Percentiles rank a stretch among this genome's conserved stretches.
Conservation (phyloP, 2,888 invertebrate genomes). For the Pristionchus maxplancki region DNA sequence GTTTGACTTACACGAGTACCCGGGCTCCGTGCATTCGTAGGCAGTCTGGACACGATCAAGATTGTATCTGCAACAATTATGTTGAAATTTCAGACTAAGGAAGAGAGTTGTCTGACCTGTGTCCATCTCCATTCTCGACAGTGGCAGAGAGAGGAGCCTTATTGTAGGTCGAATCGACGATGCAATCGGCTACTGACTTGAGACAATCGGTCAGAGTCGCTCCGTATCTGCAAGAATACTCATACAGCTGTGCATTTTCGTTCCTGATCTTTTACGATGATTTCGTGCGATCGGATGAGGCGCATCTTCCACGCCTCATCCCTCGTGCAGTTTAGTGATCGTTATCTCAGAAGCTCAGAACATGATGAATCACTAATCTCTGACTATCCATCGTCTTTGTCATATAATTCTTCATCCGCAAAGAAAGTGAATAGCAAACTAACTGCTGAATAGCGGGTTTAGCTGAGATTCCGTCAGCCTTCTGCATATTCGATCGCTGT, state of each 20-base stretch:
- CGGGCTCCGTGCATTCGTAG: conserved; percentile 11
- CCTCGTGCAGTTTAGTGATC: no score
- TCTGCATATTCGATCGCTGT: not conserved
- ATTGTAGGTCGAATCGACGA: not conserved
- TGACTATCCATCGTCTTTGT: no score
- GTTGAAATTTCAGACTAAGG: not conserved
- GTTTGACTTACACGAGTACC: conserved; percentile 1
- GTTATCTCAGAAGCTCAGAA: not conserved
- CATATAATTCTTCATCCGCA: no score
- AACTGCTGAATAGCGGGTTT: conserved; percentile 15
- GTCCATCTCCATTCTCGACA: not conserved
- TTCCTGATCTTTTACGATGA: not conserved
- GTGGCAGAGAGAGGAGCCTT: not conserved
- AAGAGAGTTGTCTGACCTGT: not conserved
- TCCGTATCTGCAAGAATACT: not conserved
- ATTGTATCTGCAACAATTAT: not conserved
- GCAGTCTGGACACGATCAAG: conserved; percentile 31
- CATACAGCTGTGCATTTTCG: not conserved
- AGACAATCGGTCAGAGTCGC: not conserved
- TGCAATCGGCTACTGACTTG: conserved; percentile 10
- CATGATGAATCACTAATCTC: not conserved
- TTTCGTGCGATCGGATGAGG: no score
- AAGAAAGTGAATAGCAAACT: no score
- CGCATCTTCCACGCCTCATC: not conserved
- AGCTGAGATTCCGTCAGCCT: not conserved